A percentile compares a stretch with the other conserved stretches of the same genome.
phyloP scores from a whole-genome alignment of 2,888 invertebrate genomes.

The Zaprionus bogoriensis region DNA sequence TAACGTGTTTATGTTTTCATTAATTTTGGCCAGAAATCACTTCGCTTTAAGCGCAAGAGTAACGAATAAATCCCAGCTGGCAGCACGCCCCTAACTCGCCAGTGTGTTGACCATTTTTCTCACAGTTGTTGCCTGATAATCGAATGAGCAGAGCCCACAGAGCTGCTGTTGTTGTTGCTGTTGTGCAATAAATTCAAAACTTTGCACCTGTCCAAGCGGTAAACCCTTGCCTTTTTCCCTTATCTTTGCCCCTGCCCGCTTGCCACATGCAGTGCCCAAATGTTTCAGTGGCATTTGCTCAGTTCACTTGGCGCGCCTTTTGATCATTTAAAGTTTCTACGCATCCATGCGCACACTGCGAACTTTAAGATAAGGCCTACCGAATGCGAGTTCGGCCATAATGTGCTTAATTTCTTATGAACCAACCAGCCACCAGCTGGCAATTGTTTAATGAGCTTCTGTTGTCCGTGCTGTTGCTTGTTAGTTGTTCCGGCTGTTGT shows the following conservation, averaged over 20 bases:
- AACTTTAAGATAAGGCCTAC: constrained; percentile 52
- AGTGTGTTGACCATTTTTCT: constrained; percentile 29
- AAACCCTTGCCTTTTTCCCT: constrained; percentile 21
- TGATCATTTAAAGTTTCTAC: constrained; percentile 50
- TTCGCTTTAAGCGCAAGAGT: too few relatives aligned
- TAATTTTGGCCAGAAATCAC: background rate
- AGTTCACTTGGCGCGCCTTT: constrained; percentile 10
- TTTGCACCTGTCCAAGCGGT: constrained; percentile 37
- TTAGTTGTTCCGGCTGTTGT: constrained; percentile 36
- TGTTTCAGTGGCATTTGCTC: background rate
- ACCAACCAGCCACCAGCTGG: constrained; percentile 42
- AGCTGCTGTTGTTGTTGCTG: constrained; percentile 24
- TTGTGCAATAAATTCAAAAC: constrained; percentile 65
- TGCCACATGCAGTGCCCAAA: constrained; percentile 25
- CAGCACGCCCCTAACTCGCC: background rate
- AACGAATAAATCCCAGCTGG: background rate
- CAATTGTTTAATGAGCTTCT: constrained; percentile 74
- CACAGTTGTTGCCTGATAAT: constrained; percentile 38
- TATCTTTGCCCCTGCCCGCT: background rate
- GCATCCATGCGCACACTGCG: constrained; percentile 44
- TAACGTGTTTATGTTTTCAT: background rate
- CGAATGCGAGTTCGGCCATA: constrained; percentile 21
- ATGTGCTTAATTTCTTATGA: constrained; percentile 58
- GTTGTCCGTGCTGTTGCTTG: constrained; percentile 24
- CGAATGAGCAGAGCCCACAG: too few relatives aligned